Conservation (phyloP, 2,888 invertebrate genomes). For the Crioceris asparagi region DNA sequence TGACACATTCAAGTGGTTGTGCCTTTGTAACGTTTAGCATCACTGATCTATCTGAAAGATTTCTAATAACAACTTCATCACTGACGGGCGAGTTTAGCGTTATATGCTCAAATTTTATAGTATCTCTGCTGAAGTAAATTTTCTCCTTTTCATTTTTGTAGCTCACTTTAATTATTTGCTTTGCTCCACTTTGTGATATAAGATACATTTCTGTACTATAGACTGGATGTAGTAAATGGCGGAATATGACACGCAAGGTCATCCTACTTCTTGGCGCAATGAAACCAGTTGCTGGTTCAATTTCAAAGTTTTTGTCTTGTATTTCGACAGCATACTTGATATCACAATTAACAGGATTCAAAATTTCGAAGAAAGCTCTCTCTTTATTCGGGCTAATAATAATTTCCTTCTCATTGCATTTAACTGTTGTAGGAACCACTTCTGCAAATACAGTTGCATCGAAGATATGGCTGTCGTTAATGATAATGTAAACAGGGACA, state of each 20-base stretch:
- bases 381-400: conserved; percentile 29
- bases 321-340: conserved; percentile 43
- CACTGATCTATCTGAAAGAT: conserved; percentile 19
- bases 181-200: conserved; percentile 29
- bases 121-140: conserved; percentile 15
- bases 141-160: conserved; percentile 11
- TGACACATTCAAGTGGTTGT: conserved; percentile 15
- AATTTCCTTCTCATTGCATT: conserved; percentile 27
- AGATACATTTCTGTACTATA: conserved; percentile 28
- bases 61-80: conserved; percentile 19
- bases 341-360: conserved; percentile 45
- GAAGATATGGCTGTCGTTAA: conserved; percentile 37
- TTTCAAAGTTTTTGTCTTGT: conserved; percentile 36
- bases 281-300: conserved; percentile 43
- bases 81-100: conserved; percentile 31
- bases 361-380: conserved; percentile 39
- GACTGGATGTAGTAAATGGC: conserved; percentile 21
- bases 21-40: conserved; percentile 12
- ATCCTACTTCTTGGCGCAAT: conserved; percentile 44
- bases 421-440: conserved; percentile 33
- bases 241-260: conserved; percentile 37
- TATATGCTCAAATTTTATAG: conserved; percentile 29
- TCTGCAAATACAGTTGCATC: conserved; percentile 36
- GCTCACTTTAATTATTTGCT: conserved; percentile 20
- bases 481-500: conserved; percentile 33